Base-by-base conservation (phyloP, 1,140 invertebrate genomes). In the Trichonephila inaurata region DNA sequence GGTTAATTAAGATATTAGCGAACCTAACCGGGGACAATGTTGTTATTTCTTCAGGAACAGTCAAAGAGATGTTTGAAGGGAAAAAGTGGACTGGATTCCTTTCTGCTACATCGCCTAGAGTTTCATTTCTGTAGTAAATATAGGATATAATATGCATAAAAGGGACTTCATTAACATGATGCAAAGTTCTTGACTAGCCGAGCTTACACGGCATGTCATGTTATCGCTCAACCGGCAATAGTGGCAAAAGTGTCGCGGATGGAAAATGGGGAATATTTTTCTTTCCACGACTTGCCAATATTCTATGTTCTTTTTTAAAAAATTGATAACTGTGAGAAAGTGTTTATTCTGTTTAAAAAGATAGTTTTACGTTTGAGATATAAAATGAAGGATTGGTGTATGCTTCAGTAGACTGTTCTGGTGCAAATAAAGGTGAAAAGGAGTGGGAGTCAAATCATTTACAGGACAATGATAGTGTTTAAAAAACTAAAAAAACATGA, bases 301-400 rank as follows among this genome's bases (percentile, higher is more conserved):
- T 69, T 69, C 66, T 19, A 12, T 12, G 66, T n/a, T 69, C 19
- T 6, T 10, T 77, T 33, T 77, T 18, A 0, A 28, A 40, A 77
- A 77, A 77, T 77, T 77, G 33, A 77, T 77, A 33, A 77, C 3
- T 69, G 2, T 24, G 24, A 8, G 66, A 69, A 24, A 18, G 24
- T 77, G 16, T 77, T 77, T 94, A 58, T n/a, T 66, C n/a, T 69
- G n/a, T 69, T 24, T 21, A 24, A 10, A 3, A 12, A 24, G 66
- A 69, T 69, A 66, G 72, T 94, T 94, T 91, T 82, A 94, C 91
- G 66, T 89, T 69, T 28, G 89, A 81, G 21, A 72, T 44, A 16
- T 12, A 64, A 18, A 62, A 28, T 24, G 33, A 64, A 62, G 66
- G 87, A 95, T 94, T 69, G 91, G 8, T 10, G n/a, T n/a, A 28